These are phyloP conservation scores for Solenopsis invicta DNA, from an alignment of 1,140 invertebrate species.

Conservation along the genomic window DNA sequence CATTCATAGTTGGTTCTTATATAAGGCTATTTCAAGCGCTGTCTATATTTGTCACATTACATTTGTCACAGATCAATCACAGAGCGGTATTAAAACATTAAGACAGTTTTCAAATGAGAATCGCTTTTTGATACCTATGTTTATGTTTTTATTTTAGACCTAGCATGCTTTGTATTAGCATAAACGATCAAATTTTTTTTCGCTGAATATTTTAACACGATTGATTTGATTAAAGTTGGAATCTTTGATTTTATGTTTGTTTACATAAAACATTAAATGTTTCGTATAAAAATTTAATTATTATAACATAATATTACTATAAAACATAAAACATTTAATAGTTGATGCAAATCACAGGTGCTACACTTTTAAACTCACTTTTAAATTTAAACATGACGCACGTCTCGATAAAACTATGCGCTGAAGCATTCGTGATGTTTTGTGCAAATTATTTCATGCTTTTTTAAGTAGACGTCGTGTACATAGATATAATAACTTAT, in stretches of 20 bases:
- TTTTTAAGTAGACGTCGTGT: not conserved
- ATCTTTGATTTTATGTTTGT: not conserved
- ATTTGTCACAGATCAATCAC: no score
- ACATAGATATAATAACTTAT: not conserved
- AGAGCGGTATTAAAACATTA: no score
- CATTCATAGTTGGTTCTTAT: no score
- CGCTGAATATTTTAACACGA: not conserved
- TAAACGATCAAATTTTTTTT: not conserved
- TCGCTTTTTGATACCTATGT: no score
- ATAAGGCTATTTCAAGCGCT: no score
- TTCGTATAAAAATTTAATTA: constrained; percentile 1
- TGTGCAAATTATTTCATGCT: not conserved
- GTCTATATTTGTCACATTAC: no score
- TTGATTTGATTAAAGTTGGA: not conserved
- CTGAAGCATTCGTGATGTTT: not conserved
- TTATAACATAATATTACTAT: not conserved
- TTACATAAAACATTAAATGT: not conserved
- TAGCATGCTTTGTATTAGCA: no score
- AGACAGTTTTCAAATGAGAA: no score
- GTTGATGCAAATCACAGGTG: not conserved
- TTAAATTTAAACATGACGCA: not conserved
- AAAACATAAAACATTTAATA: not conserved
- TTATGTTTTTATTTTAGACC: no score
- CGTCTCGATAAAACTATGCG: not conserved
- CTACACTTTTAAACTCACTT: not conserved